A percentile compares a stretch with the other conserved stretches of the same genome.
Conservation (phyloP, 2,113 vertebrate genomes). For the Motacilla alba region DNA sequence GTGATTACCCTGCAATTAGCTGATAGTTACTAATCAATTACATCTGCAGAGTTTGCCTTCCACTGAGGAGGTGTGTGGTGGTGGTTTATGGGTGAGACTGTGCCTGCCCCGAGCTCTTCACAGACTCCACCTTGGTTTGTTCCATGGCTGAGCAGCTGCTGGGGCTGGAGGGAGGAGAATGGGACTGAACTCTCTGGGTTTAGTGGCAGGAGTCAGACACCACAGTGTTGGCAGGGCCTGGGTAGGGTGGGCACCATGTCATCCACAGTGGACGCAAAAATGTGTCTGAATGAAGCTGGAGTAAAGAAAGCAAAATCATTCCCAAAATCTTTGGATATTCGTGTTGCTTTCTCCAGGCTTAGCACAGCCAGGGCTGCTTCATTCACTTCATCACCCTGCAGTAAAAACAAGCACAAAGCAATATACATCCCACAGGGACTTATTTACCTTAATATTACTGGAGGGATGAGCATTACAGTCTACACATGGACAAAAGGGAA, state of each 20-base stretch:
- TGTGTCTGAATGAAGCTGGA: neutral
- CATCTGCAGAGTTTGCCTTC: slow-evolving; percentile 19
- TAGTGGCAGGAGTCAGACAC: neutral
- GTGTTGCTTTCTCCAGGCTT: neutral
- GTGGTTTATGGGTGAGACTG: neutral
- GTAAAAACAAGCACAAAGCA: neutral
- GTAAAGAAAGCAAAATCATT: neutral
- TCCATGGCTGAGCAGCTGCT: neutral
- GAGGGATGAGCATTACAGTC: neutral
- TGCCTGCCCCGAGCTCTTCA: neutral
- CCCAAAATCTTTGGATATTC: neutral
- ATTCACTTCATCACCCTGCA: neutral
- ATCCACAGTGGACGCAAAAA: neutral
- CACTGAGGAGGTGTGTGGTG: neutral
- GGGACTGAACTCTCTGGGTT: neutral
- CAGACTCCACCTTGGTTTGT: neutral
- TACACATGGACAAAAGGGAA: neutral
- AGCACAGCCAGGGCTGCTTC: neutral
- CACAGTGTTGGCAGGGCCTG: accelerated
- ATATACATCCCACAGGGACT: neutral
- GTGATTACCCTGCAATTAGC: slow-evolving; percentile 69
- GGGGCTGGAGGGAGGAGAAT: neutral
- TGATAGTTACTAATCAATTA: slow-evolving; percentile 68
- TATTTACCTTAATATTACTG: neutral
- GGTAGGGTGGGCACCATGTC: too few species aligned